Evolutionary conservation across 2,888 invertebrate genomes (phyloP).

Genomic region (Morpho achilles): DNA sequence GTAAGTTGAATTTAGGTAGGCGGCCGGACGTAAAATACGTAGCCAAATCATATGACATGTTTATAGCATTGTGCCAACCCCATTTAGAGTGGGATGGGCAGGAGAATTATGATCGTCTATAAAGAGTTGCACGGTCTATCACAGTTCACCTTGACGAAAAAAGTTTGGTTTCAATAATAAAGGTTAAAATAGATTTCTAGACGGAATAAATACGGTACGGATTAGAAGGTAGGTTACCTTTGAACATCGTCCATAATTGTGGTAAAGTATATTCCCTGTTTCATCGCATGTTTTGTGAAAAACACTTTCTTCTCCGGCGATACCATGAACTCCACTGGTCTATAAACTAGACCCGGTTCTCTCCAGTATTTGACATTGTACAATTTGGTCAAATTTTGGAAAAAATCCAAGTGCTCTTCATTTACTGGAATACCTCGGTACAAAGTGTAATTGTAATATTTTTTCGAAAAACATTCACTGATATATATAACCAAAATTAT

Average conservation of each 20-base stretch:
- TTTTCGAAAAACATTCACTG: slow-evolving; percentile 29
- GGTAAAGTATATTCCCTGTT: slow-evolving; percentile 39
- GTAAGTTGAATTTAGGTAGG: too few species aligned
- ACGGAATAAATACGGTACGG: neutral
- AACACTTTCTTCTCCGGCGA: slow-evolving; percentile 36
- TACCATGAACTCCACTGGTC: slow-evolving; percentile 51
- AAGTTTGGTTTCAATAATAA: too few species aligned
- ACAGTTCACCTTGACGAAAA: too few species aligned
- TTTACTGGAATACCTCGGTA: slow-evolving; percentile 47
- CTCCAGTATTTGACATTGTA: slow-evolving; percentile 54
- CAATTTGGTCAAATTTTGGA: slow-evolving; percentile 35
- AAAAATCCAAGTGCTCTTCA: slow-evolving; percentile 42
- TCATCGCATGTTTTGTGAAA: slow-evolving; percentile 38
- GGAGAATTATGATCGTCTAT: too few species aligned
- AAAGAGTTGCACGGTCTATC: too few species aligned
- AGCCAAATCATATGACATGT: too few species aligned
- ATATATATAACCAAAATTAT: neutral
- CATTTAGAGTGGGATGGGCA: too few species aligned
- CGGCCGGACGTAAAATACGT: too few species aligned
- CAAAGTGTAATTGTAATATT: slow-evolving; percentile 51
- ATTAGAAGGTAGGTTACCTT: too few species aligned
- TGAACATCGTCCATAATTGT: slow-evolving; percentile 53
- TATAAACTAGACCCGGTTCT: slow-evolving; percentile 38
- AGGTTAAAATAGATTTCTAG: too few species aligned
- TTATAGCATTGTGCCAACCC: too few species aligned